Evolutionary conservation across 2,888 invertebrate genomes (phyloP).

Genomic region (Caenorhabditis japonica): DNA sequence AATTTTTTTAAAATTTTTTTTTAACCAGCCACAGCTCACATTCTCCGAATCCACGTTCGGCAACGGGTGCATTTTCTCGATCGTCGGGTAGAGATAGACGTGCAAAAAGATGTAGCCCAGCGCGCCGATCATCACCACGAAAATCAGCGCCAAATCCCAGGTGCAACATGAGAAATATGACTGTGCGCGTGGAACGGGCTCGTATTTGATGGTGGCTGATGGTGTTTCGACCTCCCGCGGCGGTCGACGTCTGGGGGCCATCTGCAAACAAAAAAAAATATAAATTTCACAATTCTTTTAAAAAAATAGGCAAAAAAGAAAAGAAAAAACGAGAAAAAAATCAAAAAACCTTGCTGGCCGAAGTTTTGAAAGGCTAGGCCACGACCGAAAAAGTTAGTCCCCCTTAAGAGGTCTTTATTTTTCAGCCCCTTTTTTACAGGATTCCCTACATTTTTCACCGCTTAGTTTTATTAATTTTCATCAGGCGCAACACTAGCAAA

Average conservation of each 20-base stretch:
- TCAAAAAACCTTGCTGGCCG: slow-evolving; percentile 3
- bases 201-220: slow-evolving; percentile 34
- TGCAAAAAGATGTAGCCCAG: slow-evolving; percentile 29
- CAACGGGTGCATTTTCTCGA: slow-evolving; percentile 42
- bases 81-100: slow-evolving; percentile 26
- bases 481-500: too few species aligned
- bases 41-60: slow-evolving; percentile 35
- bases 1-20: neutral
- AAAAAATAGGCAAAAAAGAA: slow-evolving; percentile 2
- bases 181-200: slow-evolving; percentile 11
- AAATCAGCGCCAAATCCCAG: slow-evolving; percentile 25
- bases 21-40: neutral
- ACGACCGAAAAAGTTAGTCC: slow-evolving; percentile 1
- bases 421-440: neutral
- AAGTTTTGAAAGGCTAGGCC: neutral
- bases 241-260: slow-evolving; percentile 32
- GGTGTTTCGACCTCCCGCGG: slow-evolving; percentile 31
- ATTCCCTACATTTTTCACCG: neutral
- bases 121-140: slow-evolving; percentile 19
- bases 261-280: slow-evolving; percentile 1
- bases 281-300: slow-evolving; percentile 1
- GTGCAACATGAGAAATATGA: slow-evolving; percentile 15
- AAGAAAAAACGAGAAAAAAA: slow-evolving; percentile 1
- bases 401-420: too few species aligned
- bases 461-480: too few species aligned